These are phyloP conservation scores for Melanaphis sacchari DNA, from an alignment of 1,140 invertebrate genomes.

Conservation along the genomic window DNA sequence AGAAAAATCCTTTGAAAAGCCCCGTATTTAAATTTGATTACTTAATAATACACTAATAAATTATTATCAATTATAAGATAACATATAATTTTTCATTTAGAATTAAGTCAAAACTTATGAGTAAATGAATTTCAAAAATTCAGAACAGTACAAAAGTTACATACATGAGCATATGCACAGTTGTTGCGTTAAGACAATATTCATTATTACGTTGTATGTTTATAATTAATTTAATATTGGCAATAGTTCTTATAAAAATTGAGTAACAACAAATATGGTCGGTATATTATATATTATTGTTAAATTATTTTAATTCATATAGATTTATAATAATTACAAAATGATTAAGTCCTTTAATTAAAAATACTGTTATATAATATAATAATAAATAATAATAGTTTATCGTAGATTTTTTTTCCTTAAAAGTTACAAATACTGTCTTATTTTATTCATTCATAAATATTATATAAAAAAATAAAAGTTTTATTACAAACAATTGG, in stretches of 20 bases:
- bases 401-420: neutral
- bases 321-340: constrained; percentile 30
- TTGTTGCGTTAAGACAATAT: too few relatives aligned
- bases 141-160: too few relatives aligned
- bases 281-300: neutral
- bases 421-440: constrained; percentile 19
- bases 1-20: too few relatives aligned
- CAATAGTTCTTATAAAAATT: neutral
- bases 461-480: constrained; percentile 29
- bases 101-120: too few relatives aligned
- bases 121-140: too few relatives aligned
- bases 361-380: constrained; percentile 31
- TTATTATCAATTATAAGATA: too few relatives aligned
- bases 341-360: constrained; percentile 25
- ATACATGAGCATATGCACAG: too few relatives aligned
- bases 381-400: constrained; percentile 36
- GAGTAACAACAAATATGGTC: neutral
- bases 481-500: constrained; percentile 5
- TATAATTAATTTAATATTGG: neutral
- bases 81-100: too few relatives aligned
- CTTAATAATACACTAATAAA: too few relatives aligned
- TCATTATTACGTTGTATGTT: neutral
- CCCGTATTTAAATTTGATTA: too few relatives aligned
- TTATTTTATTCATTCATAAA: neutral
- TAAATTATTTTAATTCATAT: constrained; percentile 14